Percentiles rank a stretch among this genome's conserved stretches.
phyloP scores from a whole-genome alignment of 2,113 vertebrate genomes.

The Aegithalos caudatus region DNA sequence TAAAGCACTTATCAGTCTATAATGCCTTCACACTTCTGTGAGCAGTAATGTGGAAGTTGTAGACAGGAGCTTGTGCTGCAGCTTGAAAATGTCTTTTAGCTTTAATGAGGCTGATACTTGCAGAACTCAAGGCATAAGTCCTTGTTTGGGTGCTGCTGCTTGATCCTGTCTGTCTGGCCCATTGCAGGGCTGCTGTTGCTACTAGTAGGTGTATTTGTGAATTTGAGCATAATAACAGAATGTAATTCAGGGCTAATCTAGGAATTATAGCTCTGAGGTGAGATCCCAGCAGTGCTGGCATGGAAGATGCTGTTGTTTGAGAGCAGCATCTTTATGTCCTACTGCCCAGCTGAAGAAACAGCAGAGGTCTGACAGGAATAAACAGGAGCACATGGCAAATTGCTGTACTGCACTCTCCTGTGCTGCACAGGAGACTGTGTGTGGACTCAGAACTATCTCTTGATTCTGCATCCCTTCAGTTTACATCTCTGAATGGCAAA shows the following conservation, averaged over 20 bases:
- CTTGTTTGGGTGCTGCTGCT: not conserved
- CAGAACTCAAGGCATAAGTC: not conserved
- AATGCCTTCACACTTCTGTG: conserved; percentile 47
- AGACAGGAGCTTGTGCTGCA: not conserved
- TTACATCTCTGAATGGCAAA: not conserved
- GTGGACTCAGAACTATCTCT: not conserved
- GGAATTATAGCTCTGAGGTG: not conserved
- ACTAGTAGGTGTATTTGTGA: not conserved
- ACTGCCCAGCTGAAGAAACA: not conserved
- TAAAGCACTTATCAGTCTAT: conserved; percentile 63
- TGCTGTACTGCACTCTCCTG: not conserved
- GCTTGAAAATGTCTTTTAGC: not conserved
- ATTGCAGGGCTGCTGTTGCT: not conserved
- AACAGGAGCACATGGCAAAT: not conserved
- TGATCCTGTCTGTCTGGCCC: not conserved
- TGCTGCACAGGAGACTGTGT: not conserved
- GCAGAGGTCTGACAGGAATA: not conserved
- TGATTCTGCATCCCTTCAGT: not conserved
- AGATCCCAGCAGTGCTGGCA: not conserved
- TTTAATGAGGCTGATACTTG: not conserved
- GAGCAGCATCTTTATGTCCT: not conserved
- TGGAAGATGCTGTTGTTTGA: not conserved
- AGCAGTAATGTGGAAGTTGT: conserved; percentile 11
- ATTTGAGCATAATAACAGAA: not conserved
- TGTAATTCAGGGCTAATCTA: not conserved